Evolutionary conservation across 1,140 invertebrate species (phyloP), one percentile per base, ranked within the genome.

Genomic region (Steinernema khuongi): DNA sequence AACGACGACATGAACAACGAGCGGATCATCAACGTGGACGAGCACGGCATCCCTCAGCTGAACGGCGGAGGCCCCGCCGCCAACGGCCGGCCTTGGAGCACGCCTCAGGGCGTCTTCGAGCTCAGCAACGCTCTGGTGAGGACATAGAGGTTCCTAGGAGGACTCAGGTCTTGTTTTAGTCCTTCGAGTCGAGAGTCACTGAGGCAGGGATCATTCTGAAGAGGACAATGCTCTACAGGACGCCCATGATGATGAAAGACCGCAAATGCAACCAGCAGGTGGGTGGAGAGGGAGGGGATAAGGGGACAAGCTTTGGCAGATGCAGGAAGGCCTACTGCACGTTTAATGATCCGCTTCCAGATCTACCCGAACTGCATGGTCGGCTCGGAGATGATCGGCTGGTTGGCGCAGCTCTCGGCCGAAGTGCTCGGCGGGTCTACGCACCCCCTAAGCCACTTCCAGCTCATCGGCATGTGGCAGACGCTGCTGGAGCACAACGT

Each of bases 381-480:
- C 19, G 89, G 89, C 26, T 86, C 87, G 0, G 92, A 93, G 84
- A 89, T 93, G 83, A 91, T 92, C 0, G 91, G 92, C 82, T 93
- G 92, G 91, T 82, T 93, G 30, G 84, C 18, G 74, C 81, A 67
- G 79, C 73, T 74, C 67, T 75, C 72, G 76, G 50, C 77, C 7
- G 68, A 32, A n/a, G 30, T n/a, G 68, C 14, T 69, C 68, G 68
- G 30, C 11, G 30, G 30, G 87, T 87, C 44, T 86, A 86, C 80
- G 71, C 67, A 78, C 88, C 88, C 68, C 87, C 86, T 87, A 88
- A 4, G 86, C 87, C 72, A 91, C 72, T 88, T 89, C 73, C 90
- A 92, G 80, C 91, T 91, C 30, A 89, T 90, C 19, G 91, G 90
- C 29, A 92, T 93, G 90, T 93, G 91, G 90, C 92, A 93, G 83